phyloP scores from a whole-genome alignment of 2,888 invertebrate species.

The Autographa gamma region DNA sequence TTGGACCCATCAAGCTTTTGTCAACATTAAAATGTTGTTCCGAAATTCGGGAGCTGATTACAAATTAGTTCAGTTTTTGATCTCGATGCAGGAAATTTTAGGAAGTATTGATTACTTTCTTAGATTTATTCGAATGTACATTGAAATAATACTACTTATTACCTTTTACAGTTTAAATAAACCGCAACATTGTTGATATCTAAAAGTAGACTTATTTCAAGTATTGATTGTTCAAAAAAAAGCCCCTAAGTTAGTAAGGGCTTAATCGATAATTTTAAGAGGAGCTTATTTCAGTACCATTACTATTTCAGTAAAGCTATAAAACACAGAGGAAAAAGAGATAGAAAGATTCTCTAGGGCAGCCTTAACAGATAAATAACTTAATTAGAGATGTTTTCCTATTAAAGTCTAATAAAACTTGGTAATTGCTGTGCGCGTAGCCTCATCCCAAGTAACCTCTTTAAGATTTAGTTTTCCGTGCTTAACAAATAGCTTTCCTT shows the following conservation, averaged over 20 bases:
- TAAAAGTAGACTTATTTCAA: no score
- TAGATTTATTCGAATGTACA: no score
- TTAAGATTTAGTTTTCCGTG: slow-evolving; percentile 28
- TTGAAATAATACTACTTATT: no score
- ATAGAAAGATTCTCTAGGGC: slow-evolving; percentile 1
- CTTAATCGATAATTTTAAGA: background rate
- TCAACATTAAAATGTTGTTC: slow-evolving; percentile 55
- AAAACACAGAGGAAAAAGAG: background rate
- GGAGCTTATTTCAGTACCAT: background rate
- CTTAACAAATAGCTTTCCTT: slow-evolving; percentile 37
- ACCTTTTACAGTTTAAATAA: no score
- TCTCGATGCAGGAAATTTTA: background rate
- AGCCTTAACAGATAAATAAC: slow-evolving; percentile 15
- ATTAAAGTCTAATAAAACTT: slow-evolving; percentile 37
- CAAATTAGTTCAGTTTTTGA: background rate
- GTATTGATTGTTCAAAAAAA: no score
- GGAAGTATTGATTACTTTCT: background rate
- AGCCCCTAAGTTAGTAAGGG: background rate
- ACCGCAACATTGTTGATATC: no score
- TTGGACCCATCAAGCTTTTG: slow-evolving; percentile 27
- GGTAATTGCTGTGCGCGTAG: slow-evolving; percentile 23
- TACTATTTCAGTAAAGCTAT: background rate
- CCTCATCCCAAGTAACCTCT: slow-evolving; percentile 12
- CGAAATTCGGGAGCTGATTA: slow-evolving; percentile 40
- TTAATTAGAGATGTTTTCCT: slow-evolving; percentile 22